These are phyloP conservation scores for Oxyura jamaicensis DNA, from an alignment of 2,113 vertebrate genomes.

Conservation along the genomic window DNA sequence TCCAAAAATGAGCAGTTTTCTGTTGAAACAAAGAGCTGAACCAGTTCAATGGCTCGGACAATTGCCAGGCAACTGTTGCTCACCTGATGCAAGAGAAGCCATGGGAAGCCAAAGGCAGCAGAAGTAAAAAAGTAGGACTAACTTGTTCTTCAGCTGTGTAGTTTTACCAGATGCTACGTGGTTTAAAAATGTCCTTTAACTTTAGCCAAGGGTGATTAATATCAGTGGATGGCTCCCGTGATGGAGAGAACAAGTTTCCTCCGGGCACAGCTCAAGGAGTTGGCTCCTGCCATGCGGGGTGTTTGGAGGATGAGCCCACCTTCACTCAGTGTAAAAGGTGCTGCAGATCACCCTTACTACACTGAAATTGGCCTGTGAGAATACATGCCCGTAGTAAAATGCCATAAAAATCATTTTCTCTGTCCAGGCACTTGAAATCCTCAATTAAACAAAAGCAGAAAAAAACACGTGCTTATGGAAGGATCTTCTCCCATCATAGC, in stretches of 20 bases:
- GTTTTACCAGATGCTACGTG: neutral
- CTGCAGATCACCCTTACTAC: neutral
- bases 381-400: neutral
- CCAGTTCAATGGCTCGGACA: neutral
- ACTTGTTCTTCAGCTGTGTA: neutral
- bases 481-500: neutral
- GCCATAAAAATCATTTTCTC: neutral
- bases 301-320: neutral
- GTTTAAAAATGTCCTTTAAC: neutral
- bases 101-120: neutral
- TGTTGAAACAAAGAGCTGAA: neutral
- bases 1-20: neutral
- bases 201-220: neutral
- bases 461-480: neutral
- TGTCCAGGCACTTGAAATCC: neutral
- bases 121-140: neutral
- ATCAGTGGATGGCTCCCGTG: neutral
- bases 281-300: neutral
- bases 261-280: neutral
- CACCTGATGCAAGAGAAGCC: neutral
- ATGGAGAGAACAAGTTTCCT: neutral
- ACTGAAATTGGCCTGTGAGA: neutral
- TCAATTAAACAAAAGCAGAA: neutral
- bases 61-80: neutral
- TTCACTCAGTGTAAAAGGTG: neutral